A percentile compares a stretch with the other conserved stretches of the same genome.
These are phyloP conservation scores for Microdon myrmicae DNA, from an alignment of 2,888 invertebrate genomes.

Conservation along the genomic window DNA sequence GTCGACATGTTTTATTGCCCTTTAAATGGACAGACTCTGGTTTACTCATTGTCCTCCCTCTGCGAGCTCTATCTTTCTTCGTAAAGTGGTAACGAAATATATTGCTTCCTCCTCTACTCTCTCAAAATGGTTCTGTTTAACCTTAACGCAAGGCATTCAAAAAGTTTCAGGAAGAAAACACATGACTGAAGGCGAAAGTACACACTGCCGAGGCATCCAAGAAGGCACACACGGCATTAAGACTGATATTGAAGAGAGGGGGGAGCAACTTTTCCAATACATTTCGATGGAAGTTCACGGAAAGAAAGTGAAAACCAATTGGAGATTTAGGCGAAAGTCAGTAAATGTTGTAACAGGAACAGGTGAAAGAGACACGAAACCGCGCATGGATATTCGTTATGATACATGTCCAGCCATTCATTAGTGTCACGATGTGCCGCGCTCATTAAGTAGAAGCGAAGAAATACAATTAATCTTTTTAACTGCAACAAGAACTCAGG, in stretches of 20 bases:
- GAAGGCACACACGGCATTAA: too few species aligned
- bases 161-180: slow-evolving; percentile 19
- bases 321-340: slow-evolving; percentile 16
- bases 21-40: slow-evolving; percentile 47
- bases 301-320: slow-evolving; percentile 48
- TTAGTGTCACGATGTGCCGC: too few species aligned
- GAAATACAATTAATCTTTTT: too few species aligned
- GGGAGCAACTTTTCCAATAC: slow-evolving; percentile 37
- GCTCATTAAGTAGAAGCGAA: too few species aligned
- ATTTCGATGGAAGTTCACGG: slow-evolving; percentile 31
- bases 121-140: slow-evolving; percentile 41
- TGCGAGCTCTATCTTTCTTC: not conserved
- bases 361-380: too few species aligned
- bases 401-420: too few species aligned
- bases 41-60: slow-evolving; percentile 16
- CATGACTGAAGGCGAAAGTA: slow-evolving; percentile 8
- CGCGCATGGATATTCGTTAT: too few species aligned
- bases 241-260: slow-evolving; percentile 10
- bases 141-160: slow-evolving; percentile 19
- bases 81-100: slow-evolving; percentile 10
- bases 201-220: too few species aligned
- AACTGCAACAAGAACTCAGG: too few species aligned
- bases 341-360: too few species aligned
- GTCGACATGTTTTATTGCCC: slow-evolving; percentile 46
- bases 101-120: slow-evolving; percentile 10